These are phyloP conservation scores for Trachemys scripta DNA, from an alignment of 2,113 vertebrate genomes.

Conservation along the genomic window DNA sequence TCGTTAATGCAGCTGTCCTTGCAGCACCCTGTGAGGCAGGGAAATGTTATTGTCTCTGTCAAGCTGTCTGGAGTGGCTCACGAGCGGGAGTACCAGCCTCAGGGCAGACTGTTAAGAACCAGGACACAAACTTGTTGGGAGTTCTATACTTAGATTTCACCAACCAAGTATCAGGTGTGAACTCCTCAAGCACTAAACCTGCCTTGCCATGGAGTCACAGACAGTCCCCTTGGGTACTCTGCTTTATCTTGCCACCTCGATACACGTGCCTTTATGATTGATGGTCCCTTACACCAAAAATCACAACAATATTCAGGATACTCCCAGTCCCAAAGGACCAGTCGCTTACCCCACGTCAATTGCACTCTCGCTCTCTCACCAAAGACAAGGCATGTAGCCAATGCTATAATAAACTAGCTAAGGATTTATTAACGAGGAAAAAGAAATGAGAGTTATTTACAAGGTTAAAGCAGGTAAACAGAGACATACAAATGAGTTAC, in stretches of 20 bases:
- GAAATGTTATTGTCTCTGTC: not conserved
- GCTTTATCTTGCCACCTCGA: not conserved
- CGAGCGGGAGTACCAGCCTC: not conserved
- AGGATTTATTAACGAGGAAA: too few relatives aligned
- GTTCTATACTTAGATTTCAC: not conserved
- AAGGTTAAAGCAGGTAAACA: not conserved
- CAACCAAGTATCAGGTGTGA: not conserved
- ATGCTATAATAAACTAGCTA: not conserved
- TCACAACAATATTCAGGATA: not conserved
- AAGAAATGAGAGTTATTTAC: too few relatives aligned
- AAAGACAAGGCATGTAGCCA: not conserved
- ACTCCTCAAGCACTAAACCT: not conserved
- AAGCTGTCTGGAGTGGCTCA: not conserved
- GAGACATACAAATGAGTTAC: not conserved
- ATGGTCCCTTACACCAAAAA: not conserved
- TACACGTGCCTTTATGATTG: not conserved
- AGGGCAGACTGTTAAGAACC: not conserved
- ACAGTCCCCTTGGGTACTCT: not conserved
- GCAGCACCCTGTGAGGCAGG: not conserved
- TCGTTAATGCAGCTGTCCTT: not conserved
- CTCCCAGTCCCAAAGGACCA: not conserved
- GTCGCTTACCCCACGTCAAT: not conserved
- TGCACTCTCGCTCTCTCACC: not conserved
- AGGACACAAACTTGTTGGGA: not conserved
- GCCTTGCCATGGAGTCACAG: too few relatives aligned